Conservation (phyloP, 2,113 vertebrate genomes). For the Chaenogobius annularis region DNA sequence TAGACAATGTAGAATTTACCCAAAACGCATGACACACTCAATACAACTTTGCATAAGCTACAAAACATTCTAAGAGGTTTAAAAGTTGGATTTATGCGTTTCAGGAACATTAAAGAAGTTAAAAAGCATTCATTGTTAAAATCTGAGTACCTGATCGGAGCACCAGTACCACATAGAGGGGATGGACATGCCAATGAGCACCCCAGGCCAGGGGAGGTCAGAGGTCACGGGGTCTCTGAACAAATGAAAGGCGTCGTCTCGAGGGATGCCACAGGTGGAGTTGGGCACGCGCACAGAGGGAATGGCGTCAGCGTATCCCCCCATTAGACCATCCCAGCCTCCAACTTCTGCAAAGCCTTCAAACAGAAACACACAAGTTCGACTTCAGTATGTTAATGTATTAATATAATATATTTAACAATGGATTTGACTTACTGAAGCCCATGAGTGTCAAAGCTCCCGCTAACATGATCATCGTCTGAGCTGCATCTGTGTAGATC, state of each 20-base stretch:
- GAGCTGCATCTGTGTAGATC: conserved; percentile 94
- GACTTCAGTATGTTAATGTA: background rate
- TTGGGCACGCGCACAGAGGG: conserved; percentile 81
- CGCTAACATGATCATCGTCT: conserved; percentile 90
- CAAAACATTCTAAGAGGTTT: too few species aligned
- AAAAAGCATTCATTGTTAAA: background rate
- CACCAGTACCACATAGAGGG: conserved; percentile 99
- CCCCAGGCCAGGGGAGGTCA: conserved; percentile 94
- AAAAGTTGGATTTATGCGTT: too few species aligned
- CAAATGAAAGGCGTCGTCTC: conserved; percentile 89
- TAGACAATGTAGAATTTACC: too few species aligned
- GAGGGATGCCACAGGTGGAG: conserved; percentile 88
- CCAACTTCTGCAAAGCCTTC: conserved; percentile 88
- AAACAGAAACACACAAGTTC: background rate
- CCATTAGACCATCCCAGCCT: conserved; percentile 83
- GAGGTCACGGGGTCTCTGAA: conserved; percentile 90
- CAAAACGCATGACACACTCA: background rate
- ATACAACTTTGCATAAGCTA: background rate
- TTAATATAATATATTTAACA: accelerated
- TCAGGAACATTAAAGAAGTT: too few species aligned
- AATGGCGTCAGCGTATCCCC: conserved; percentile 82
- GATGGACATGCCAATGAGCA: conserved; percentile 91
- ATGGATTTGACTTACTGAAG: conserved; percentile 50
- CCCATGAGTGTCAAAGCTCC: conserved; percentile 87
- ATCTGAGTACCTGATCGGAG: conserved; percentile 87